Evolutionary conservation across 1,140 invertebrate species (phyloP).

Genomic region (Nephotettix cincticeps): DNA sequence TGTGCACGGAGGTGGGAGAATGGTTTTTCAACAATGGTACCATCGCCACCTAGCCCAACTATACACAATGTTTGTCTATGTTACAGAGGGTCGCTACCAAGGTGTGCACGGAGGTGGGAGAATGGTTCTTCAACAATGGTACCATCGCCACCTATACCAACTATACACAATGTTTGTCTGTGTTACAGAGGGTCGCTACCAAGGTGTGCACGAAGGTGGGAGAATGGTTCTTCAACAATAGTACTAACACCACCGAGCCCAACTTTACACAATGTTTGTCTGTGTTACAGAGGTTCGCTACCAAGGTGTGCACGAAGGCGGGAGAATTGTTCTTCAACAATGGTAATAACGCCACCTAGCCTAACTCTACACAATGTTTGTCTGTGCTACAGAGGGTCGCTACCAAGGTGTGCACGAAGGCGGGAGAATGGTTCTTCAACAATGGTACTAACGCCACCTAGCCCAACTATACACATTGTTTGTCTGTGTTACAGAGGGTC

Average conservation of each 20-base stretch:
- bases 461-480: constrained; percentile 43
- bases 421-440: constrained; percentile 52
- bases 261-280: background rate
- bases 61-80: background rate
- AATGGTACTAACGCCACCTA: constrained; percentile 50
- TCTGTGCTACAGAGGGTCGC: background rate
- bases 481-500: background rate
- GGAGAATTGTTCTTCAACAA: too few species aligned
- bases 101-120: constrained; percentile 55
- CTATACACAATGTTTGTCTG: constrained; percentile 53
- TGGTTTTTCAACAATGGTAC: too few species aligned
- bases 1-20: too few species aligned
- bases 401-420: background rate
- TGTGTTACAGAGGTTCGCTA: constrained; percentile 53
- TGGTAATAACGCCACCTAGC: background rate
- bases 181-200: constrained; percentile 54
- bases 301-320: constrained; percentile 52
- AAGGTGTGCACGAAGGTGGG: constrained; percentile 50
- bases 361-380: background rate
- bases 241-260: constrained; percentile 24
- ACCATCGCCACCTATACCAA: constrained; percentile 57
- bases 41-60: constrained; percentile 4
- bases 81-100: constrained; percentile 49
- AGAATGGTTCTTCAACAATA: too few species aligned
- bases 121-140: constrained; percentile 54